Evolutionary conservation across 2,113 vertebrate species (phyloP), one percentile per base, ranked within the genome.

Genomic region (Amphiprion percula): DNA sequence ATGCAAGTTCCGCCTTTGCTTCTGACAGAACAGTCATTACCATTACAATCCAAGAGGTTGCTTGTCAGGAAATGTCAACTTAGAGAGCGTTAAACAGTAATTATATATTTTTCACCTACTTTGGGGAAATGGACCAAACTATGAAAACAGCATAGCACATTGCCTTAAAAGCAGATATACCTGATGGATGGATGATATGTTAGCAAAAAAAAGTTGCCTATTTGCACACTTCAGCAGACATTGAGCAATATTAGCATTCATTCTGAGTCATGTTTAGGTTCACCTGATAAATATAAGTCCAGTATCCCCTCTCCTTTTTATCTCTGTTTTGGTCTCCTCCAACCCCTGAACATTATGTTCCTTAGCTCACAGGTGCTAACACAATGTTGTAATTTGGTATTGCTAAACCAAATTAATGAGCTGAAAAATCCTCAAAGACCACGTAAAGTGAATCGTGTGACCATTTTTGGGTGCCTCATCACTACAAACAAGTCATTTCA

Each of bases 341-440:
- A 54, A 14, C 47, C 14, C 10, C 23, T 60, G 28, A n/a, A 9
- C 28, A 12, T 44, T 37, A 9, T 58, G 28, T 30, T 53, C 1
- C 17, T 1, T 15, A 49, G 26, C 12, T 44, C n/a, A 24, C 17
- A 30, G 23, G 23, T 16, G 5, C 26, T 37, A 37, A 37, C 33
- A 9, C 33, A 9, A 37, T 37, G 1, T 37, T 37, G 23, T 50
- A 39, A 16, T 26, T 28, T 17, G 1, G 0, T 4, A 59, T 53
- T 17, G 12, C 60, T 52, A 49, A 63, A 78, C 54, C 9, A 68
- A 76, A 71, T 58, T 46, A 66, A 12, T 44, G 28, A 58, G 14
- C n/a, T 46, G 4, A 53, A 66, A 61, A 21, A 75, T 54, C 12
- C 16, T 58, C 8, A 14, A 11, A 11, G 41, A 3, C 41, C 41